Percentiles rank a stretch among this genome's conserved stretches.
Conservation (phyloP, 2,797 vertebrate species). For the Intellagama lesueurii region DNA sequence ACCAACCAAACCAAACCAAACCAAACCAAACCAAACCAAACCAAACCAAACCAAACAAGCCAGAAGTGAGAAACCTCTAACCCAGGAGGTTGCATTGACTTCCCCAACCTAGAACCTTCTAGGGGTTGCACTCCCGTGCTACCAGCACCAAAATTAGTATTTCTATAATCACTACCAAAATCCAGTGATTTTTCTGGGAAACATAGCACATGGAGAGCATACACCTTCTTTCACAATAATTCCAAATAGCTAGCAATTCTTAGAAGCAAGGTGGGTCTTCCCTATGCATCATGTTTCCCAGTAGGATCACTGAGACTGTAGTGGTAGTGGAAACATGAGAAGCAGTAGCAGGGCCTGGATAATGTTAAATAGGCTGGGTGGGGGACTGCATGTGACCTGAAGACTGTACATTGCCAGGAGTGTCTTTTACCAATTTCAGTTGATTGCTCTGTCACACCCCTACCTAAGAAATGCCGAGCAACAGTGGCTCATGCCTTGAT, state of each 20-base stretch:
- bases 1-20: too few relatives aligned
- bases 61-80: background rate
- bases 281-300: too few relatives aligned
- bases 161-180: background rate
- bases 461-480: too few relatives aligned
- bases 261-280: background rate
- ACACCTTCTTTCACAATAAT: background rate
- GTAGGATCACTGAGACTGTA: background rate
- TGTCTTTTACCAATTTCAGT: too few relatives aligned
- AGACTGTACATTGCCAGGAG: background rate
- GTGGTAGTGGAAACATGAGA: background rate
- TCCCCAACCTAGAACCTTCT: background rate
- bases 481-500: too few relatives aligned
- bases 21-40: too few relatives aligned
- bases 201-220: background rate
- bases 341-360: background rate
- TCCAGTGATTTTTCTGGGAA: background rate
- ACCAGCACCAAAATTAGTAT: background rate
- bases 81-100: background rate
- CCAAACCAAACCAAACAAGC: background rate
- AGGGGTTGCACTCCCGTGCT: background rate
- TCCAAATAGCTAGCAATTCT: background rate
- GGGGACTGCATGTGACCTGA: background rate
- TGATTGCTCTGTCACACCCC: too few relatives aligned
- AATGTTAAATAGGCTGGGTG: background rate